phyloP scores from a whole-genome alignment of 2,888 invertebrate genomes.

The Spilarctia lutea region DNA sequence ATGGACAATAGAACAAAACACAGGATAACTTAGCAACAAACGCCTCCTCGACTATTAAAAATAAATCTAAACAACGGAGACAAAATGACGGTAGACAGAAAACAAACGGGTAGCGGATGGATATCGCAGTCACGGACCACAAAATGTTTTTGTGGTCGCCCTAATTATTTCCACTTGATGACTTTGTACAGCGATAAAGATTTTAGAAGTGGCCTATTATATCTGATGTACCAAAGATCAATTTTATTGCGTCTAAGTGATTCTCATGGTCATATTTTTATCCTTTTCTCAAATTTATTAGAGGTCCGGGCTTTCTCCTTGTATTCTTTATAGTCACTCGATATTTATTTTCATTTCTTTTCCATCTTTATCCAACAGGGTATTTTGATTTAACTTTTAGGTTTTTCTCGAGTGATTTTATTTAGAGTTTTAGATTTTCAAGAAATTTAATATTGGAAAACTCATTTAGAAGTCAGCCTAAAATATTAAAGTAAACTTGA shows the following conservation, averaged over 20 bases:
- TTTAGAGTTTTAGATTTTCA: not conserved
- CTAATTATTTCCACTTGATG: conserved; percentile 84
- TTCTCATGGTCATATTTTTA: not conserved
- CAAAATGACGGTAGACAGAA: conserved; percentile 26
- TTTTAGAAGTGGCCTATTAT: conserved; percentile 53
- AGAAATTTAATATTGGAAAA: not conserved
- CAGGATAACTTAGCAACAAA: conserved; percentile 23
- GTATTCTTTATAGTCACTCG: not conserved
- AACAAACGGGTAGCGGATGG: conserved; percentile 45
- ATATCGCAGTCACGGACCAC: conserved; percentile 75
- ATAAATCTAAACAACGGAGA: conserved; percentile 28
- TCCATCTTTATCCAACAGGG: not conserved
- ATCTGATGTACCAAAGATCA: conserved; percentile 7
- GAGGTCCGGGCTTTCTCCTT: not conserved
- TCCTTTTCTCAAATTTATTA: not conserved
- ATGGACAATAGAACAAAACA: conserved; percentile 14
- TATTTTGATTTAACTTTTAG: not conserved
- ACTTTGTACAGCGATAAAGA: conserved; percentile 56
- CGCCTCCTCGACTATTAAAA: conserved; percentile 37
- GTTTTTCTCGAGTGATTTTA: not conserved
- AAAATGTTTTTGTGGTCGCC: conserved; percentile 81
- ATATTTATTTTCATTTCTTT: not conserved
- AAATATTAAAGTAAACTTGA: not conserved
- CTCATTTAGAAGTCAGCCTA: not conserved
- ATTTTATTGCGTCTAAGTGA: not conserved